Evolutionary conservation across 2,113 vertebrate species (phyloP), one percentile per base, ranked within the genome.

Genomic region (Verasper variegatus): DNA sequence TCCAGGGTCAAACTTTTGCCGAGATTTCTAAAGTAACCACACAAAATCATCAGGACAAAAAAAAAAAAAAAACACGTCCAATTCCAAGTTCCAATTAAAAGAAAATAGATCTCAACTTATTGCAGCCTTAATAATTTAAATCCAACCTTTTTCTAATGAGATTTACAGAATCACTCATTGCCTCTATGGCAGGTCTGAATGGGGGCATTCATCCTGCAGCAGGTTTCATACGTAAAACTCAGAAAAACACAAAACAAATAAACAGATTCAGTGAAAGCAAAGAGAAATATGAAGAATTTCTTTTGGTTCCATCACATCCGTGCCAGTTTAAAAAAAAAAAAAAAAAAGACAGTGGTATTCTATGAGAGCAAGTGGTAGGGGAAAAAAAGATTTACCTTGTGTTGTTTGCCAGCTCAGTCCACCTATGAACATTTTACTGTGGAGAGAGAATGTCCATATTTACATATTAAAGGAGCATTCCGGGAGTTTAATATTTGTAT

Each of bases 391-490:
- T 94, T 96, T 95, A 98, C 97, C 97, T 97, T 98, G 97, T 88
- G 96, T 98, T 59, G 97, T 98, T 89, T 98, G 97, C 97, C 97
- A 98, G 92, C 97, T 98, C 83, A 97, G 95, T 93, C 97, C 97
- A 87, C 97, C 97, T 92, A 97, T 97, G 94, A 98, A 98, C 97
- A 98, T 98, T 95, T 98, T 98, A 93, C 97, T 98, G 91, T 40
- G 57, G 42, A 35, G 54, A 3, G 69, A 86, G 83, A 87, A 86
- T 27, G 87, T 81, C 76, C 21, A 65, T 45, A 64, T 67, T 71
- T 67, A 27, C 59, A 54, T 14, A 45, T 45, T 21, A 55, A 24
- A 49, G 18, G 9, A 35, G 21, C 20, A 68, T 42, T 78, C 2
- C 27, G 59, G 31, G 13, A 55, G 31, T 42, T 78, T 23, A 17